Base-by-base conservation (phyloP, 2,888 invertebrate genomes). In the Campopleginae sp. region DNA sequence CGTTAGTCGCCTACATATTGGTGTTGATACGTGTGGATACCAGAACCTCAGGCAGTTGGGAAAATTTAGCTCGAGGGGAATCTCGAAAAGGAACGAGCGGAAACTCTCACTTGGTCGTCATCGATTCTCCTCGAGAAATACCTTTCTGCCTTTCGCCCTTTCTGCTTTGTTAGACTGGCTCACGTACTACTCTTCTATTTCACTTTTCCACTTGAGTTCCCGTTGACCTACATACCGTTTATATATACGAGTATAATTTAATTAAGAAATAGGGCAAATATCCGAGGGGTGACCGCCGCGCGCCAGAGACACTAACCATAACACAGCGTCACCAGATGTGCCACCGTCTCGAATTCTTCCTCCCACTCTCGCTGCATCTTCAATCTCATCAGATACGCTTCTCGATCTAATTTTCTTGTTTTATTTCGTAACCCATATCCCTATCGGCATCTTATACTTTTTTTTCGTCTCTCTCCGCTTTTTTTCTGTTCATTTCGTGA, bases 71-170 rank as follows among this genome's bases (percentile, higher is more conserved):
- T 63, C 14, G 33, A 7, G n/a, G 14, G 48, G 65, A 65, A 23
- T 38, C 48, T 46, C 65, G 10, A 17, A 38, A 31, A 63, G 33
- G 48, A 66, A 7, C 68, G 54, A 42, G 66, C n/a, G 17, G 48
- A 77, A 68, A 77, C 42, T 77, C 77, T 77, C 77, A 48, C 75
- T 63, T n/a, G 48, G 27, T 48, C 58, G 44, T 38, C 31, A 78
- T 78, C 68, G 78, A 61, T 78, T 71, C 79, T 61, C 61, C 31
- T 31, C 61, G 70, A 78, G 44, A 61, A 7, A 78, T 68, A 61
- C 27, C 58, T 61, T 61, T 33, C 65, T 46, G 31, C 61, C 27
- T n/a, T 46, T 44, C 38, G 48, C 17, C 5, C 51, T 46, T 71
- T 46, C 48, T 14, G 46, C 19, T 71, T 71, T 33, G 46, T 48